Evolutionary conservation across 2,888 invertebrate species (phyloP).

Genomic region (Anarsia innoxiella): DNA sequence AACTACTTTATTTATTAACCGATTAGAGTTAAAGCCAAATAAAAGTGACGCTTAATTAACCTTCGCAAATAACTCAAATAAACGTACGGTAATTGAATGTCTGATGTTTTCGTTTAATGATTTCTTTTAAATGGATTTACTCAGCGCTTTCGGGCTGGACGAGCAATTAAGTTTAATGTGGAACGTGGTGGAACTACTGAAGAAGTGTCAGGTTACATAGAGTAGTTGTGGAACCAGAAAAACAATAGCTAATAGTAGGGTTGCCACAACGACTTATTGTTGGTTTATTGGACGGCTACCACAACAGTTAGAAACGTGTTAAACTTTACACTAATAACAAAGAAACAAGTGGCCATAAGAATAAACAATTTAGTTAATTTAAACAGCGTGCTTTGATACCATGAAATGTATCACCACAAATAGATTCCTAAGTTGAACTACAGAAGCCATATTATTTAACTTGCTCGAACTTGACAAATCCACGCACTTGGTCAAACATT

Average conservation of each 20-base stretch:
- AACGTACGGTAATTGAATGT: conserved; percentile 21
- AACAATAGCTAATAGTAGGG: conserved; percentile 12
- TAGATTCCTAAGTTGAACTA: too few species aligned
- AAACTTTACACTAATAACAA: too few species aligned
- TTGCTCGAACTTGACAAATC: conserved; percentile 6
- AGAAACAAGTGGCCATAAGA: too few species aligned
- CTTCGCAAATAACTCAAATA: conserved; percentile 19
- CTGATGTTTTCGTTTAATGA: conserved; percentile 30
- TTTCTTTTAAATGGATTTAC: conserved; percentile 18
- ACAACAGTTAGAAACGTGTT: too few species aligned
- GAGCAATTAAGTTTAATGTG: conserved; percentile 41
- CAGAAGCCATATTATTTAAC: too few species aligned
- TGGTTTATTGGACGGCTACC: too few species aligned
- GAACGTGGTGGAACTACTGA: conserved; percentile 28
- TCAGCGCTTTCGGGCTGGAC: too few species aligned
- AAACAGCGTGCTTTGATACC: too few species aligned
- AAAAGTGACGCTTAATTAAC: conserved; percentile 5
- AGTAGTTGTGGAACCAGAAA: conserved; percentile 16
- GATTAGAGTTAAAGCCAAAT: not conserved
- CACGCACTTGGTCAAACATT: conserved; percentile 17
- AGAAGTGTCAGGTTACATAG: conserved; percentile 32
- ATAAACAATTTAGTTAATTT: too few species aligned
- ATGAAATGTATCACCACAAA: too few species aligned
- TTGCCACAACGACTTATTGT: too few species aligned
- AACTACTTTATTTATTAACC: conserved; percentile 2